Base-by-base conservation (phyloP, 2,888 invertebrate genomes). In the Bedellia somnulentella region DNA sequence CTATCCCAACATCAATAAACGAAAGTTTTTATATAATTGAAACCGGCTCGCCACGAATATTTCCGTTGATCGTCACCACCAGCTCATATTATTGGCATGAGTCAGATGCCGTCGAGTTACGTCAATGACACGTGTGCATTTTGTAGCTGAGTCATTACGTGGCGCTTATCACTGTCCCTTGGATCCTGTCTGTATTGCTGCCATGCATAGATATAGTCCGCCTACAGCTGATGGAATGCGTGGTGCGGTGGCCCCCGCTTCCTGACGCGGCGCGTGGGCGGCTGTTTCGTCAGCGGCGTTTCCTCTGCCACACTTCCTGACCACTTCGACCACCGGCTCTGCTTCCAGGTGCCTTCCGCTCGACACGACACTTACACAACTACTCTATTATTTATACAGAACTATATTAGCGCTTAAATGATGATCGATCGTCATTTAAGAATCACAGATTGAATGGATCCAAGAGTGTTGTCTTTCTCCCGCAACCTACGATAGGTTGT, bases 261-360 rank as follows among this genome's bases (percentile, higher is more conserved):
- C 63, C 49, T 47, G 46, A 49, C 40, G 24, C 23, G 38, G 39
- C 34, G 55, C 55, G 70, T 66, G 60, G 67, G 70, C 52, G 57
- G 53, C 43, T 42, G 43, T 63, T 61, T 67, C 60, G 61, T 60
- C 62, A 66, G 52, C 28, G 32, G 12, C 55, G 48, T 52, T 70
- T 73, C 68, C 70, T 70, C 55, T 51, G 49, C 38, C 46, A 44
- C 43, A 42, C 57, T 62, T 60, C 64, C 62, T 61, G 58, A 53
- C n/a, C 13, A 16, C 27, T 16, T 11, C 13, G 5, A 14, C 25
- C 25, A 13, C 10, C 10, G 9, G 8, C 10, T 24, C 10, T 6
- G 10, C 10, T 5, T 24, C 4, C 4, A 9, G 6, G 24, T 5
- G 24, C 24, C 4, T 24, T 24, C 10, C 25, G 14, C 5, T 8